These are phyloP conservation scores for Microctenopoma stevenorrisi DNA, from an alignment of 2,797 vertebrate genomes.

Conservation along the genomic window DNA sequence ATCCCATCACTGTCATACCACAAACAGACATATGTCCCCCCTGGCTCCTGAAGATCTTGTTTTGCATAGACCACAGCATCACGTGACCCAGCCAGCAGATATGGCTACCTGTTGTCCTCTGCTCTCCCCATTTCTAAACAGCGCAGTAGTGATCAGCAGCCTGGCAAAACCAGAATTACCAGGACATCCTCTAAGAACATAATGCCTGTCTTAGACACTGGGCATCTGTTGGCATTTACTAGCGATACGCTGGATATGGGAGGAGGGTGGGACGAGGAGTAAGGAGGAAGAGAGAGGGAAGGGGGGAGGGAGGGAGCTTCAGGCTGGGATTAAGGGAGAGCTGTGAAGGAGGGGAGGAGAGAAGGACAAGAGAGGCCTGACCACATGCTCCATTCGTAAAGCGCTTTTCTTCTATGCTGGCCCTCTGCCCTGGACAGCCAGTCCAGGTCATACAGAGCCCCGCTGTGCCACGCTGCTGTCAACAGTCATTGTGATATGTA, in stretches of 20 bases:
- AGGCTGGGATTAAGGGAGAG: constrained; percentile 82
- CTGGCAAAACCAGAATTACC: constrained; percentile 75
- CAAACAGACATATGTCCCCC: constrained; percentile 55
- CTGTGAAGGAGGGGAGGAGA: constrained; percentile 70
- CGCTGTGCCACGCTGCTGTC: constrained; percentile 43
- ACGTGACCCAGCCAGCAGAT: constrained; percentile 42
- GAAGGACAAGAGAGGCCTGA: constrained; percentile 77
- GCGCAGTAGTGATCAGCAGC: constrained; percentile 54
- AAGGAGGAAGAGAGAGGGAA: constrained; percentile 69
- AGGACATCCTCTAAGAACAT: constrained; percentile 85
- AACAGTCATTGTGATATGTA: constrained; percentile 33
- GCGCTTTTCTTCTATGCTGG: constrained; percentile 70
- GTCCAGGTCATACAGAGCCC: constrained; percentile 66
- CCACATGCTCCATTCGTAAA: constrained; percentile 82
- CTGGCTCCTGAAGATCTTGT: constrained; percentile 47
- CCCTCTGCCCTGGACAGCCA: constrained; percentile 62
- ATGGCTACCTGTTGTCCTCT: constrained; percentile 67
- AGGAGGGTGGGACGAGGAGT: constrained; percentile 76
- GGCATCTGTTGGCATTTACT: constrained; percentile 88
- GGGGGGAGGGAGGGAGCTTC: constrained; percentile 59
- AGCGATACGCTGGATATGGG: constrained; percentile 67
- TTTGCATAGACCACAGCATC: constrained; percentile 51
- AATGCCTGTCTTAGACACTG: constrained; percentile 86
- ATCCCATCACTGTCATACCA: constrained; percentile 29
- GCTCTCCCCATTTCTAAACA: constrained; percentile 44